Evolutionary conservation across 2,888 invertebrate species (phyloP), one percentile per base, ranked within the genome.

Genomic region (Melinopterus prodromus): DNA sequence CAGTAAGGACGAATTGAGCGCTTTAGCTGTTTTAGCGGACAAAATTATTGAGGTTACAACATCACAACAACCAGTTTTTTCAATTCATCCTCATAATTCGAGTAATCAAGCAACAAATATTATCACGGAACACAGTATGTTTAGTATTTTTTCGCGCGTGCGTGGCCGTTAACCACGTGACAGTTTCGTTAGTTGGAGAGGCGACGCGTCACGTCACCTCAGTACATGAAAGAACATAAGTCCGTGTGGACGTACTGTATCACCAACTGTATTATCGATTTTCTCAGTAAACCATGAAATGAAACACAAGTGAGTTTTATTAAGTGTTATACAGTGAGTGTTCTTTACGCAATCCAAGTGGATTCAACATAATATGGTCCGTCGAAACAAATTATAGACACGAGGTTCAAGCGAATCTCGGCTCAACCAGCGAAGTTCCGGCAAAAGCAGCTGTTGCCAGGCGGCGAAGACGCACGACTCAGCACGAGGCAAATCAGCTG

Each of bases 221-320:
- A 53, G 53, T 53, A 53, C 12, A 12, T 9, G 53, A 53, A 12
- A 53, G 53, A 53, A 53, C 53, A 9, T 12, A 53, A 12, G 53
- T 53, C 53, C 7, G 53, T 53, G 53, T 53, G 53, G 53, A 53
- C 53, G 53, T 53, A 53, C 53, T 9, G 26, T 26, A 26, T 26
- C 53, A 53, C 53, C 53, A 7, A 53, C 53, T 53, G 53, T 12
- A 53, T 53, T 53, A 53, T 53, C 12, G 53, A 7, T 9, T 53
- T 9, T 53, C 53, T 53, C 53, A 53, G 53, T 53, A 53, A 53
- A 53, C 53, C 7, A 53, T 9, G 53, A 7, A 53, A 53, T 12
- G 53, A 53, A 53, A 53, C 53, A 53, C 53, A 53, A 53, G 53
- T 53, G 53, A 53, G 53, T 53, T 53, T 53, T 53, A 53, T 53